Evolutionary conservation across 1,140 invertebrate species (phyloP).

Genomic region (Parasteatoda tepidariorum): DNA sequence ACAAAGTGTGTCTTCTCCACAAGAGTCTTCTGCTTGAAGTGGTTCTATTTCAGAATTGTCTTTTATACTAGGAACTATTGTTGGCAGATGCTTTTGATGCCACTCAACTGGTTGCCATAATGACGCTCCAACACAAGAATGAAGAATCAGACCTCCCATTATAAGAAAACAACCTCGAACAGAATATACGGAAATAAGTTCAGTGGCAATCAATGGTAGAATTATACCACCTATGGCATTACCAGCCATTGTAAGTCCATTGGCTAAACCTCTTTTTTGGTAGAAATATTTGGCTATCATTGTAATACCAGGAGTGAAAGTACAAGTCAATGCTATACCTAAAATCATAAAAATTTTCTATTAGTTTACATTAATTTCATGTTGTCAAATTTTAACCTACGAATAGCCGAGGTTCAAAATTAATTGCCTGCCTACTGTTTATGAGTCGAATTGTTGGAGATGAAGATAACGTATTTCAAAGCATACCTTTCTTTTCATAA

Average conservation of each 20-base stretch:
- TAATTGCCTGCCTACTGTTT: too few relatives aligned
- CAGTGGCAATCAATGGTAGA: constrained; percentile 79
- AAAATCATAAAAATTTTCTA: too few relatives aligned
- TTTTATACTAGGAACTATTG: constrained; percentile 1
- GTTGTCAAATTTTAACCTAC: too few relatives aligned
- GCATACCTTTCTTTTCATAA: too few relatives aligned
- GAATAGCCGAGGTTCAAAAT: too few relatives aligned
- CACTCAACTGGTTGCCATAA: constrained; percentile 81
- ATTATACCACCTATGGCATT: constrained; percentile 86
- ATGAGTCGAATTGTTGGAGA: too few relatives aligned
- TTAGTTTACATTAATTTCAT: too few relatives aligned
- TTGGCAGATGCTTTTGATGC: constrained; percentile 30
- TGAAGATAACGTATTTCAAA: too few relatives aligned
- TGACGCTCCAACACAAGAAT: constrained; percentile 83
- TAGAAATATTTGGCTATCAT: constrained; percentile 91
- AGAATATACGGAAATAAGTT: constrained; percentile 57
- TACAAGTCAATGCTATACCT: constrained; percentile 82
- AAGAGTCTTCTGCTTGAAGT: not conserved
- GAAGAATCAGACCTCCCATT: constrained; percentile 83
- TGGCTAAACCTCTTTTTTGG: constrained; percentile 82
- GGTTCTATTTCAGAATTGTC: not conserved
- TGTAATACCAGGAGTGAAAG: constrained; percentile 88
- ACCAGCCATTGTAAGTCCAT: constrained; percentile 89
- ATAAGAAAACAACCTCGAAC: constrained; percentile 72
- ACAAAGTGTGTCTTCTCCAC: constrained; percentile 3